Evolutionary conservation across 2,113 vertebrate species (phyloP).

Genomic region (Myxocyprinus asiaticus): DNA sequence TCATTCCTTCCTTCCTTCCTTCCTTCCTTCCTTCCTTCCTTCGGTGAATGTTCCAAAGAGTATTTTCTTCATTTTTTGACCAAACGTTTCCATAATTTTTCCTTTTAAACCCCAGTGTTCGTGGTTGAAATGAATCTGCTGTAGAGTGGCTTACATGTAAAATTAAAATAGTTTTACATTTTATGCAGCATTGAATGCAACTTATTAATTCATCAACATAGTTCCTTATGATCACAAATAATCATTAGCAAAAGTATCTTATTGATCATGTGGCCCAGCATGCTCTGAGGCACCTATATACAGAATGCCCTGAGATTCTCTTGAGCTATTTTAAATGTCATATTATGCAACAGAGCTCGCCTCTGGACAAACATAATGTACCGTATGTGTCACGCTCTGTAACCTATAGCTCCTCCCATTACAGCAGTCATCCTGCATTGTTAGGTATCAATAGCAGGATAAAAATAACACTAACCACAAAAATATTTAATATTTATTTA

Average conservation of each 20-base stretch:
- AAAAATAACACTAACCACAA: not conserved
- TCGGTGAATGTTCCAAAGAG: too few relatives aligned
- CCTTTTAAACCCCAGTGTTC: too few relatives aligned
- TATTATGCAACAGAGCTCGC: not conserved
- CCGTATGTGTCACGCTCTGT: not conserved
- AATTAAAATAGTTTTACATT: not conserved
- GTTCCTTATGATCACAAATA: not conserved
- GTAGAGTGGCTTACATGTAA: too few relatives aligned
- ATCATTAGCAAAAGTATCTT: not conserved
- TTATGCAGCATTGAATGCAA: not conserved
- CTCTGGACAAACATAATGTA: not conserved
- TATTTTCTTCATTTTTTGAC: too few relatives aligned
- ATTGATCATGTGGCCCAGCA: not conserved
- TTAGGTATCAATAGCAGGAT: conserved; percentile 2
- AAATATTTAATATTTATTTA: too few relatives aligned
- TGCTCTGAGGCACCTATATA: not conserved
- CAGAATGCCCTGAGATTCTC: not conserved
- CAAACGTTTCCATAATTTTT: too few relatives aligned
- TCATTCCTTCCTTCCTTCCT: too few relatives aligned
- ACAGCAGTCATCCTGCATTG: not conserved
- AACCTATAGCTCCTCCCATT: too few relatives aligned
- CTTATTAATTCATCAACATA: not conserved
- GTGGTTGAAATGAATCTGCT: too few relatives aligned
- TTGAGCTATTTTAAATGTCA: conserved; percentile 12
- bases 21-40: too few relatives aligned